Evolutionary conservation across 2,888 invertebrate genomes (phyloP), one percentile per base, ranked within the genome.

Genomic region (Apoda limacodes): DNA sequence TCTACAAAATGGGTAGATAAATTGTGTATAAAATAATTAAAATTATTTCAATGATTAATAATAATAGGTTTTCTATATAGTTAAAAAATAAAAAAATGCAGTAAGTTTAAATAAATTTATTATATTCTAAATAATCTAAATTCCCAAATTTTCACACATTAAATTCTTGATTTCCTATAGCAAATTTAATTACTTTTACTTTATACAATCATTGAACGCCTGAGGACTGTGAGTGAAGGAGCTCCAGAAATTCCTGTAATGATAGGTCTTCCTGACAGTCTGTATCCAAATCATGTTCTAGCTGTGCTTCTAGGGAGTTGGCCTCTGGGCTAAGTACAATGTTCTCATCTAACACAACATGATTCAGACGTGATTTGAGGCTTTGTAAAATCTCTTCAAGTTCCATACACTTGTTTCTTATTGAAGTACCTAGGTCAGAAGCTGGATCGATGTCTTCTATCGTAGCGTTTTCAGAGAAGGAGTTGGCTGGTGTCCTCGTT

Each of bases 251-350:
- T 45, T 82, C 82, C 42, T 81, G 82, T 5, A 82, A 60, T 10
- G 82, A 81, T 25, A 82, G 51, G 27, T 82, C 82, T 43, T 82
- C 82, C 45, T 80, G 81, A 35, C 81, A 81, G 37, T 81, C 82
- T 4, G 82, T 82, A 37, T 82, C 81, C 43, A 82, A 49, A 42
- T 82, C 82, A 36, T 81, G 78, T 45, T 82, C 81, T 4, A 82
- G 55, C 45, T 82, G 70, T 6, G 80, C 72, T 44, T 82, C 82
- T 50, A 75, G 52, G 0, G 78, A 78, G 48, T 78, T 78, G 2
- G 67, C 78, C 24, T 82, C 82, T 1, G 82, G 82, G 35, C 82
- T 82, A 6, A 82, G 56, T 3, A 82, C 64, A 25, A 82, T 82
- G 34, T 82, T 81, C 44, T 80, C 81, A 28, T 81, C 81, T 33